phyloP scores from a whole-genome alignment of 2,113 vertebrate genomes.

The Myotis brandtii region DNA sequence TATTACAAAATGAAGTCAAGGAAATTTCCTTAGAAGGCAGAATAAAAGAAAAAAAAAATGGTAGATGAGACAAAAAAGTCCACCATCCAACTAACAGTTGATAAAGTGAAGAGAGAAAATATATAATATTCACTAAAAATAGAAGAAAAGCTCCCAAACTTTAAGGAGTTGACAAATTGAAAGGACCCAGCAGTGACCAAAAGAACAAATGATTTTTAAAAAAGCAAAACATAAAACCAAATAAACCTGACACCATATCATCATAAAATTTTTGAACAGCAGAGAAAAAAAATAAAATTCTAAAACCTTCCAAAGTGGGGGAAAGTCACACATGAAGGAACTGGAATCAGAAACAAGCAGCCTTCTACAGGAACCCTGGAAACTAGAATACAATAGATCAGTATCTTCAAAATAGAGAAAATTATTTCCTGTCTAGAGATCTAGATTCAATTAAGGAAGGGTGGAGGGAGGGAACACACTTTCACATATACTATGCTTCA shows the following conservation, averaged over 20 bases:
- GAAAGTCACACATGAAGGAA: background rate
- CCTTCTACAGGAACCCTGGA: background rate
- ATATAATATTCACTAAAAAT: background rate
- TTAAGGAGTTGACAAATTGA: background rate
- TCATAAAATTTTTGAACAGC: background rate
- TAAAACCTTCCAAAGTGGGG: background rate
- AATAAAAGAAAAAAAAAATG: background rate
- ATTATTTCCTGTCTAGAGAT: background rate
- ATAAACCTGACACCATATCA: background rate
- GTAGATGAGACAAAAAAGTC: background rate
- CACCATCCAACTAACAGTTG: background rate
- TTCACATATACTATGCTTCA: background rate
- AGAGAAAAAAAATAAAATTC: background rate
- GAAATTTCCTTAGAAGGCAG: background rate
- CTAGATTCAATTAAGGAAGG: background rate
- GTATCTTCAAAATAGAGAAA: background rate
- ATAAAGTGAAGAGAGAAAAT: conserved; percentile 9
- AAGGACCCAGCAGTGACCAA: background rate
- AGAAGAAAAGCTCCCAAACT: conserved; percentile 14
- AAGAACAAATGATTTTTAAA: background rate
- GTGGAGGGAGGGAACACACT: background rate
- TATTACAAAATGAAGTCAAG: background rate
- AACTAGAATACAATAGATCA: background rate
- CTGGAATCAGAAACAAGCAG: background rate
- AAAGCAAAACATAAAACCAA: background rate